Percentiles rank a stretch among this genome's conserved stretches.
Conservation (phyloP, 2,797 vertebrate species). For the Tangara arthus region DNA sequence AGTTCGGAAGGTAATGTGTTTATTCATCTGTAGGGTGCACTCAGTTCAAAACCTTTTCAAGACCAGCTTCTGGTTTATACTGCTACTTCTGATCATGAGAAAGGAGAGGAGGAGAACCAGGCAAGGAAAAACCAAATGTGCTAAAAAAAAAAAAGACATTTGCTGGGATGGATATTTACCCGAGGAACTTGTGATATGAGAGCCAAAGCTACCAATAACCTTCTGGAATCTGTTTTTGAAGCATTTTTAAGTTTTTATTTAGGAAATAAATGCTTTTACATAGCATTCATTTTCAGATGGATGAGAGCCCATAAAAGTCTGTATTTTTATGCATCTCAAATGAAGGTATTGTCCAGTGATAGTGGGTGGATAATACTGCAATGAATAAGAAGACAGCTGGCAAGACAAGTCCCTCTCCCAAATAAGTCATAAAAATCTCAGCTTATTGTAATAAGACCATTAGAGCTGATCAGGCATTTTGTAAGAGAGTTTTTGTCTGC, state of each 20-base stretch:
- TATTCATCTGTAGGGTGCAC: constrained; percentile 82
- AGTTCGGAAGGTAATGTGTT: constrained; percentile 89
- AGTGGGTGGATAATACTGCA: not conserved
- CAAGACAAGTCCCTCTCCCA: not conserved
- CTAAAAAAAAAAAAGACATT: not conserved
- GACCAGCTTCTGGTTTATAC: constrained; percentile 37
- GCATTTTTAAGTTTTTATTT: not conserved
- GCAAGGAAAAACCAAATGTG: constrained; percentile 2
- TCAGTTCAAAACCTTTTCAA: constrained; percentile 73
- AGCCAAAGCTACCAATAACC: constrained; percentile 9
- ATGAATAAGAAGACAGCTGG: constrained; percentile 1
- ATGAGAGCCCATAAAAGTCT: not conserved
- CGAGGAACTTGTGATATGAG: not conserved
- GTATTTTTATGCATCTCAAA: constrained; percentile 17
- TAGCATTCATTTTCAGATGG: not conserved
- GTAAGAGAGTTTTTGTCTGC: not conserved
- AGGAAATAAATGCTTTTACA: not conserved
- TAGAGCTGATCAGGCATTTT: constrained; percentile 12
- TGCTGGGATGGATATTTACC: constrained; percentile 21
- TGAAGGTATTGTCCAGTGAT: not conserved
- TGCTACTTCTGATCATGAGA: constrained; percentile 30
- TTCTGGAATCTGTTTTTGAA: not conserved
- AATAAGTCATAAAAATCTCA: not conserved
- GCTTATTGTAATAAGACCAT: not conserved
- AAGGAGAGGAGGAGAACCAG: not conserved